Base-by-base conservation (phyloP, 1,140 invertebrate species). In the Mercenaria mercenaria region DNA sequence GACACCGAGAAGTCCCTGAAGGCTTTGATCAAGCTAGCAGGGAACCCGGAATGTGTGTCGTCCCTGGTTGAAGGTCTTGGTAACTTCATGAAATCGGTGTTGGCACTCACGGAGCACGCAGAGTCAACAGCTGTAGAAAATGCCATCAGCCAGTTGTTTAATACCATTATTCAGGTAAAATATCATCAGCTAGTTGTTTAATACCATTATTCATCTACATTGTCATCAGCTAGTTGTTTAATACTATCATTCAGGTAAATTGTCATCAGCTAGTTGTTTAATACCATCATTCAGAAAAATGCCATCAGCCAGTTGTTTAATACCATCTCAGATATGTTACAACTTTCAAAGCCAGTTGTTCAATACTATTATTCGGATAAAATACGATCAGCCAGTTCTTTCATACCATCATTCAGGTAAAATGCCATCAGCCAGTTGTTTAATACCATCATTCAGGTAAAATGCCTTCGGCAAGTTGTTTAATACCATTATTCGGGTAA, bases 1-100 rank as follows among this genome's bases (percentile, higher is more conserved):
- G 96, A 97, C 47, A 96, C 96, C 0, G 96, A 97, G 92, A 93
- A 95, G 18, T 96, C 96, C 20, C 94, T 97, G 43, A 93, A 95
- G 39, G 96, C 96, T 0, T 93, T 97, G 41, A 96, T 96, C 72
- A 96, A 96, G 85, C 96, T 97, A 95, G 96, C 97, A 6, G 92
- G 93, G 37, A 97, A 97, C 93, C 95, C 96, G n/a, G 97, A 97
- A 94, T 97, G 97, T 90, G 94, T 97, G 15, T 96, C 97, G 8
- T 95, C 96, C 23, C 95, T 97, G 61, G 93, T 97, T 77, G 95
- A 96, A 29, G 96, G 96, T 13, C 94, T 97, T 26, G 94, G 96
- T 0, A 93, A 94, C 13, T 96, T 96, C 90, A 96, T 96, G 88
- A 93, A 95, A n/a, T 94, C 95, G 41, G 94, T 97, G 11, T 95